Conservation (phyloP, 2,888 invertebrate genomes). For the Ypsolopha scabrella region DNA sequence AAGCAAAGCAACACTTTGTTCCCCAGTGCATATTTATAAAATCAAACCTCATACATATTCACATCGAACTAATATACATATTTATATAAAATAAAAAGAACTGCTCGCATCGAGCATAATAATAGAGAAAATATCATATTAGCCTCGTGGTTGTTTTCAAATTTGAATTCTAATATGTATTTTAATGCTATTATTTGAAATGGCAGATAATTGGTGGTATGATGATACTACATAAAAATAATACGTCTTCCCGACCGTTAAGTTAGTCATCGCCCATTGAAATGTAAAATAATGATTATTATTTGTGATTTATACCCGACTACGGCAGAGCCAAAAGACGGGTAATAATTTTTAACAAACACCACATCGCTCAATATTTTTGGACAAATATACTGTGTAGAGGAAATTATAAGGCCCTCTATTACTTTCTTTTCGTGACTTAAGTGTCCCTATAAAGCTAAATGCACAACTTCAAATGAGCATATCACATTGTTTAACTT, state of each 20-base stretch:
- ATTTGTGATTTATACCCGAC: neutral
- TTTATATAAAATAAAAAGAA: conserved; percentile 1
- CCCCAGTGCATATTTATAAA: no score
- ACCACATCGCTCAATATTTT: no score
- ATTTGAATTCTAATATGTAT: conserved; percentile 46
- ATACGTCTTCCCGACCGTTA: conserved; percentile 35
- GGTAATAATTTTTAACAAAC: no score
- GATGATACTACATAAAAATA: conserved; percentile 38
- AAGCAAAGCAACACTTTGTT: no score
- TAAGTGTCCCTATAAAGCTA: no score
- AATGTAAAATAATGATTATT: conserved; percentile 4
- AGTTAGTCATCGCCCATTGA: conserved; percentile 26
- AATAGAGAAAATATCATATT: conserved; percentile 6
- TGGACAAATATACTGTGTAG: no score
- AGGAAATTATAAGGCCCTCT: no score
- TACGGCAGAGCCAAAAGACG: no score
- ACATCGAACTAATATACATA: neutral
- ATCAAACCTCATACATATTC: conserved; percentile 1
- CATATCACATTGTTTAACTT: no score
- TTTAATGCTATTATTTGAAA: conserved; percentile 45
- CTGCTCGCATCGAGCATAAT: conserved; percentile 2
- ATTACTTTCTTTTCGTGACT: no score
- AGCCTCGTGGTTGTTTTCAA: conserved; percentile 16
- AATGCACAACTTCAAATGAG: no score
- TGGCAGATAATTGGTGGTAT: conserved; percentile 45